Base-by-base conservation (phyloP, 2,888 invertebrate genomes). In the Eilema caniola region DNA sequence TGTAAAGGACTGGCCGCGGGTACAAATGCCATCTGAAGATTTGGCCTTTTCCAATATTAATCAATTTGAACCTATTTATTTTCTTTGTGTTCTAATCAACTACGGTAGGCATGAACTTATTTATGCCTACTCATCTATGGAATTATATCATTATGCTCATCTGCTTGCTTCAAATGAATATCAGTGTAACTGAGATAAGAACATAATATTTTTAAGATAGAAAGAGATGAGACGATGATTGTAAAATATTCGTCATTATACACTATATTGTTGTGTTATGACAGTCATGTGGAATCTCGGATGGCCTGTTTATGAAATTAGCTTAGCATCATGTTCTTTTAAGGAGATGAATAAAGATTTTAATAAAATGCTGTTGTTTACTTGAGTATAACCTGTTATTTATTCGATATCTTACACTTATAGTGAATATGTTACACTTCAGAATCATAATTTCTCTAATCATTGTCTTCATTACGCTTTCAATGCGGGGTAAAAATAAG, bases 391-490 rank as follows among this genome's bases (percentile, higher is more conserved):
- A 28, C 28, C 28, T 28, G 24, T 16, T 25, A 53, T 53, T 53
- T 53, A 53, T 53, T 53, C 53, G 53, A n/a, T 53, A 53, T n/a
- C 53, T 53, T 53, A 53, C 5, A 53, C n/a, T 53, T 53, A 53
- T n/a, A n/a, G 53, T 53, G 53, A 53, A n/a, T 53, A n/a, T n/a
- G 53, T n/a, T 53, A 53, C 53, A 53, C 53, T 53, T 53, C 53
- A 53, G 53, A 53, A 53, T n/a, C 10, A 53, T n/a, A 53, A 47
- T 47, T 16, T 41, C 20, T 20, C 20, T 20, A 20, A n/a, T n/a
- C n/a, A n/a, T n/a, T n/a, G n/a, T n/a, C n/a, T 47, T 47, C 47
- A 47, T 47, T 20, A 47, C 3, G 47, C 20, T 47, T 20, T 53
- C 2, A 53, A n/a, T 53, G 53, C n/a, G n/a, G n/a, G n/a, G 8